A percentile compares a stretch with the other conserved stretches of the same genome.
Evolutionary conservation across 2,888 invertebrate species (phyloP).

Genomic region (Spisula subtruncata): DNA sequence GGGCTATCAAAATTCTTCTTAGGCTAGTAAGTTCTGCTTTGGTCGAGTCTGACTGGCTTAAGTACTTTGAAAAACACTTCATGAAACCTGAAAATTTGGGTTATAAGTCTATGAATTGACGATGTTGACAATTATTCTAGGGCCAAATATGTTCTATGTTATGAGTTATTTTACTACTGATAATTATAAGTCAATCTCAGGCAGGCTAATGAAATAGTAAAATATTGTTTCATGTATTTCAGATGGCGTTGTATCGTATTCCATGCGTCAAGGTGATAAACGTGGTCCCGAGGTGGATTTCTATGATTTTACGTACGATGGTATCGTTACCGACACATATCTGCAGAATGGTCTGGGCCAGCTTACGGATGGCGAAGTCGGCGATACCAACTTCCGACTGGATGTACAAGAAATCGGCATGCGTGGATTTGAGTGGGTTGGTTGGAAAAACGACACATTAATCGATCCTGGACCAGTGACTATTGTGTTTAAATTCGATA

Average conservation of each 20-base stretch:
- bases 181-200: no score
- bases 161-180: no score
- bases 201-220: no score
- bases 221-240: constrained; percentile 78
- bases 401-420: constrained; percentile 90
- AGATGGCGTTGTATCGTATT: constrained; percentile 95
- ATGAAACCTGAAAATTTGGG: no score
- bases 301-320: constrained; percentile 95
- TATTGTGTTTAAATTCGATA: constrained; percentile 95
- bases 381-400: constrained; percentile 92
- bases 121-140: no score
- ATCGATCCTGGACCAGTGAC: constrained; percentile 91
- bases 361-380: constrained; percentile 93
- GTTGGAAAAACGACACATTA: constrained; percentile 91
- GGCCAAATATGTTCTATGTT: no score
- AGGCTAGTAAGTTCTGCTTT: no score
- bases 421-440: constrained; percentile 95
- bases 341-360: constrained; percentile 95
- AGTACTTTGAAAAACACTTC: no score
- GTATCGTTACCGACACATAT: constrained; percentile 89
- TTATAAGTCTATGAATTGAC: no score
- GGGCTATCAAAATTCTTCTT: no score
- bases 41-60: no score
- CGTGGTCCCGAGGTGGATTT: constrained; percentile 94
- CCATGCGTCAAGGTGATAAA: constrained; percentile 96